These are phyloP conservation scores for Mythimna pallens DNA, from an alignment of 2,888 invertebrate genomes.

Conservation along the genomic window DNA sequence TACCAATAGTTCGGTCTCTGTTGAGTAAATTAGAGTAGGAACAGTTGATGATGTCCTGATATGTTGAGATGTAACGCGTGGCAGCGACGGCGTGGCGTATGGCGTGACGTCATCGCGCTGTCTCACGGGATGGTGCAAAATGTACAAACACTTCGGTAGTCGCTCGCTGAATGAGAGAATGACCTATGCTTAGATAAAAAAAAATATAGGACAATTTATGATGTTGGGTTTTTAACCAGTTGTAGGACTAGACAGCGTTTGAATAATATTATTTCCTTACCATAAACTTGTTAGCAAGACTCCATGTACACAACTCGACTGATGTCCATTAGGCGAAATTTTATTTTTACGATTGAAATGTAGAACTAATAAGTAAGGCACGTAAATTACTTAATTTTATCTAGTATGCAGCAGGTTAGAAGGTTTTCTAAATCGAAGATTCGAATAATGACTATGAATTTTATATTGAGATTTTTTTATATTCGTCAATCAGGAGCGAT, in stretches of 20 bases:
- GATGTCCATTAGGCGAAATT: conserved; percentile 69
- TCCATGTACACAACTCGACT: conserved; percentile 71
- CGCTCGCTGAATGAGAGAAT: conserved; percentile 77
- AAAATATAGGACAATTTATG: conserved; percentile 79
- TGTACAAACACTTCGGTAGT: conserved; percentile 79
- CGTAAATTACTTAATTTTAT: conserved; percentile 75
- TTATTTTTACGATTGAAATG: conserved; percentile 60
- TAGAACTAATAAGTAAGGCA: conserved; percentile 68
- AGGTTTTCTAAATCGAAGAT: conserved; percentile 58
- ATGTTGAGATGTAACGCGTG: conserved; percentile 56
- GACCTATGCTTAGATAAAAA: conserved; percentile 75
- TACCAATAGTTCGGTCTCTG: conserved; percentile 80
- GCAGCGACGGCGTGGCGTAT: conserved; percentile 21
- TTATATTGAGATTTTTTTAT: conserved; percentile 44
- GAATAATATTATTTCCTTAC: conserved; percentile 57
- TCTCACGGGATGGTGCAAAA: conserved; percentile 63
- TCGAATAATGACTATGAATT: conserved; percentile 50
- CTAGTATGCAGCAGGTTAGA: conserved; percentile 60
- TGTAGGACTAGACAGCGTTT: conserved; percentile 72
- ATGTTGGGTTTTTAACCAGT: conserved; percentile 77
- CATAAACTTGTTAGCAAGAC: conserved; percentile 64
- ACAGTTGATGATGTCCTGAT: conserved; percentile 66
- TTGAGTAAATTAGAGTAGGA: conserved; percentile 79
- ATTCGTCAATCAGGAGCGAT: conserved; percentile 26
- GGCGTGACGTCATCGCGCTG: conserved; percentile 53